Evolutionary conservation across 2,888 invertebrate species (phyloP).

Genomic region (Cantharis lateralis): DNA sequence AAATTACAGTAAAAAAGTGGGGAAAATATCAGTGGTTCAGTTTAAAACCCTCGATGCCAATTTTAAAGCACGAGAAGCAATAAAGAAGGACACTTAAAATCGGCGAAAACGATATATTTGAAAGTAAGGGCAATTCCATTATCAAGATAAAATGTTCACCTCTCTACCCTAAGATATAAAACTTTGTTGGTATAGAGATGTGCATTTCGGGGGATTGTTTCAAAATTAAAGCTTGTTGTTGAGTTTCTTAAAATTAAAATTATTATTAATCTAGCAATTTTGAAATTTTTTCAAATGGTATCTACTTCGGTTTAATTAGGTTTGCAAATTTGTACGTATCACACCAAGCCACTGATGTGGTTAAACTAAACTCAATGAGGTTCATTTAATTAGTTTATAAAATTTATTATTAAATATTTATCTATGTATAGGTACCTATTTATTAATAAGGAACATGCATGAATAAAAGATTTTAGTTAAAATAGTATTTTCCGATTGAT

Average conservation of each 20-base stretch:
- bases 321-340: too few relatives aligned
- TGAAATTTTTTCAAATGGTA: too few relatives aligned
- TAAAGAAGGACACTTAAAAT: background rate
- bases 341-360: too few relatives aligned
- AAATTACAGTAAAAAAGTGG: background rate
- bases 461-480: too few relatives aligned
- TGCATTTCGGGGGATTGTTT: background rate
- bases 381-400: too few relatives aligned
- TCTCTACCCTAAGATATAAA: background rate
- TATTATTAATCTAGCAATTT: background rate
- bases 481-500: too few relatives aligned
- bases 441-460: too few relatives aligned
- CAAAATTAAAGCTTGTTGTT: background rate
- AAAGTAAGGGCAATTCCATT: conserved; percentile 1
- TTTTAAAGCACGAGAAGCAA: background rate
- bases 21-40: background rate
- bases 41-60: background rate
- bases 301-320: too few relatives aligned
- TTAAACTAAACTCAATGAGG: too few relatives aligned
- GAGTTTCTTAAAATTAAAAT: background rate
- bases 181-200: background rate
- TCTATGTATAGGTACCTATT: too few relatives aligned
- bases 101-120: background rate
- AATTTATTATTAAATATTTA: too few relatives aligned
- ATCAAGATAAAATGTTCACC: background rate